Evolutionary conservation across 2,888 invertebrate genomes (phyloP), one percentile per base, ranked within the genome.

Genomic region (Yponomeuta sedellus): DNA sequence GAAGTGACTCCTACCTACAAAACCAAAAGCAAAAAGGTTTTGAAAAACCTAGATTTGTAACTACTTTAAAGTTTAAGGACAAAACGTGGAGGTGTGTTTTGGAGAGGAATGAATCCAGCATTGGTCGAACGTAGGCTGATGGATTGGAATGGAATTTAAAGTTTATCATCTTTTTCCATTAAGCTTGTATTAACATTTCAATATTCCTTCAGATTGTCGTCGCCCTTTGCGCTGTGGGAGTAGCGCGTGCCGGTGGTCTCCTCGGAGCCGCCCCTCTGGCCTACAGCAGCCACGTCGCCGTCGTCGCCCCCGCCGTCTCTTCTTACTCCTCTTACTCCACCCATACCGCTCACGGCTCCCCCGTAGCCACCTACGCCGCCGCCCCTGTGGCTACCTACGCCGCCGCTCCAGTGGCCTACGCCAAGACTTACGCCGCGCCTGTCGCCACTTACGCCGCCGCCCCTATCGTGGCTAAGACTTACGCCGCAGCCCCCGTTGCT

Each of bases 191-290:
- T 58, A 19, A 58, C 8, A 52, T 62, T 65, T 70, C 56, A 61
- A 52, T 61, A 10, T 67, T 8, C 2, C 83, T 86, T 62, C 79
- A 89, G 93, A 80, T 93, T 75, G 85, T 94, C 80, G 82, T 93
- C 70, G 85, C 94, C 74, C 92, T 92, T 76, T 92, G 94, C 79
- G 85, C 91, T 73, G 82, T 94, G 86, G 93, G 93, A 72, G 84
- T 91, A 64, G 93, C 90, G 79, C 92, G 85, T 76, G 94, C 93
- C 71, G 92, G 94, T 71, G 80, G 91, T 70, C 79, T 93, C 67
- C 77, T 82, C 66, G 88, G 85, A 67, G 86, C 85, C 63, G 90
- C 86, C 69, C 89, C 88, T 22, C 75, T 89, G 72, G 56, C 64
- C 68, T 8, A 74, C 75, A 79, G 77, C 44, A 73, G 56, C 78